These are phyloP conservation scores for Alloscopus bannaensis DNA, from an alignment of 2,888 invertebrate genomes.

Conservation along the genomic window DNA sequence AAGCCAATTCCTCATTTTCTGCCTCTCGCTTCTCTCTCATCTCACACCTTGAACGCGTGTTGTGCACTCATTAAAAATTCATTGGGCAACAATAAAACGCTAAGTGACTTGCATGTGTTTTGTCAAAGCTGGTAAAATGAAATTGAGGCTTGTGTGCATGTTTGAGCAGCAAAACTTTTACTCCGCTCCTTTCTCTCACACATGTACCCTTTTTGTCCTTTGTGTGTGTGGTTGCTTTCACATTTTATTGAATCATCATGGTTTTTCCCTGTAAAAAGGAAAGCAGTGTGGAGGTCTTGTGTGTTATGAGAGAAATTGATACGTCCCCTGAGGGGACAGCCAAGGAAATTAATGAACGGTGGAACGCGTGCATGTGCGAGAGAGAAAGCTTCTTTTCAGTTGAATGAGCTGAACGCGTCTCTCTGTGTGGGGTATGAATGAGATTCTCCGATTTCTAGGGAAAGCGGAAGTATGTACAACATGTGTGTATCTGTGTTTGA, in stretches of 20 bases:
- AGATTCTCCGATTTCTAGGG: too few relatives aligned
- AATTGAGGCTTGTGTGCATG: neutral
- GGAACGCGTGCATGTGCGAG: neutral
- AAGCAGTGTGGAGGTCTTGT: neutral
- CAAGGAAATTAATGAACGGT: slow-evolving; percentile 7
- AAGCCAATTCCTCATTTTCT: slow-evolving; percentile 16
- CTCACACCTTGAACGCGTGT: slow-evolving; percentile 22
- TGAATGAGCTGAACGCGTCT: neutral
- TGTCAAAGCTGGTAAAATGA: too few relatives aligned
- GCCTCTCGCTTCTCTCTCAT: too few relatives aligned
- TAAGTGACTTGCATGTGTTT: slow-evolving; percentile 1
- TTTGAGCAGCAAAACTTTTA: too few relatives aligned
- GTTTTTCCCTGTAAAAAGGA: neutral
- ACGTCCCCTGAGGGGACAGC: slow-evolving; percentile 21
- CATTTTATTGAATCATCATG: neutral
- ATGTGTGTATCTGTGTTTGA: too few relatives aligned
- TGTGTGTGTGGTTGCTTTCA: neutral
- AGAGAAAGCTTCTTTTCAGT: neutral
- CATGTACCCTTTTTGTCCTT: neutral
- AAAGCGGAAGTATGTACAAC: too few relatives aligned
- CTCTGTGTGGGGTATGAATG: too few relatives aligned
- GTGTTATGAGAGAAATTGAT: slow-evolving; percentile 24
- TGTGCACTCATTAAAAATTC: slow-evolving; percentile 45
- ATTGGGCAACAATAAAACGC: slow-evolving; percentile 1
- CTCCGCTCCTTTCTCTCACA: neutral